Evolutionary conservation across 1,140 invertebrate species (phyloP).

Genomic region (Trichonephila clavipes): DNA sequence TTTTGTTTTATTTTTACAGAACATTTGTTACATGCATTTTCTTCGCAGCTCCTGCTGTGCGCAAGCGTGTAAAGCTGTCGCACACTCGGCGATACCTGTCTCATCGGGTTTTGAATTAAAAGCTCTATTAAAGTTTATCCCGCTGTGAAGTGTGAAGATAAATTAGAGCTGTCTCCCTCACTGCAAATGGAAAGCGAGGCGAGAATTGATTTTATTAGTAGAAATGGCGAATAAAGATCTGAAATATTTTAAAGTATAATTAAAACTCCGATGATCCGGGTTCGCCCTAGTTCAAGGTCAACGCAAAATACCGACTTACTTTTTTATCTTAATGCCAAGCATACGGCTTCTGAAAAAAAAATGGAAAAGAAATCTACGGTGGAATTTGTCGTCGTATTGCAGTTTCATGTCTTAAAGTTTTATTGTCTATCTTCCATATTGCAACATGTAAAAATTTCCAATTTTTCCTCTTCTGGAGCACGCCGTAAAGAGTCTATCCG

Average conservation of each 20-base stretch:
- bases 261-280: conserved; percentile 52
- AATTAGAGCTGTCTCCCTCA: conserved; percentile 46
- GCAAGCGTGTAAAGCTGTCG: conserved; percentile 68
- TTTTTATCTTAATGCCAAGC: neutral
- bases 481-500: too few species aligned
- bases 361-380: neutral
- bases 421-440: neutral
- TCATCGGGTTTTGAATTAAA: conserved; percentile 64
- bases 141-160: conserved; percentile 59
- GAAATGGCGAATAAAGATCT: conserved; percentile 51
- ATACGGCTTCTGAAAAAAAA: neutral
- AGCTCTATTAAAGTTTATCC: conserved; percentile 65
- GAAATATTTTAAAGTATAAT: conserved; percentile 69
- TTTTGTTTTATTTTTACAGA: neutral
- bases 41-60: conserved; percentile 30
- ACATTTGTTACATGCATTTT: conserved; percentile 53
- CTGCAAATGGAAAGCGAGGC: conserved; percentile 34
- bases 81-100: conserved; percentile 33
- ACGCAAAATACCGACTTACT: neutral
- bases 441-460: neutral
- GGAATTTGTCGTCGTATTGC: neutral
- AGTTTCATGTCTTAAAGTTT: neutral
- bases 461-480: too few species aligned
- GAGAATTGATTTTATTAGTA: conserved; percentile 68
- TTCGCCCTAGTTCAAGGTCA: conserved; percentile 37